phyloP scores from a whole-genome alignment of 2,797 vertebrate species.

The Tapirus indicus region DNA sequence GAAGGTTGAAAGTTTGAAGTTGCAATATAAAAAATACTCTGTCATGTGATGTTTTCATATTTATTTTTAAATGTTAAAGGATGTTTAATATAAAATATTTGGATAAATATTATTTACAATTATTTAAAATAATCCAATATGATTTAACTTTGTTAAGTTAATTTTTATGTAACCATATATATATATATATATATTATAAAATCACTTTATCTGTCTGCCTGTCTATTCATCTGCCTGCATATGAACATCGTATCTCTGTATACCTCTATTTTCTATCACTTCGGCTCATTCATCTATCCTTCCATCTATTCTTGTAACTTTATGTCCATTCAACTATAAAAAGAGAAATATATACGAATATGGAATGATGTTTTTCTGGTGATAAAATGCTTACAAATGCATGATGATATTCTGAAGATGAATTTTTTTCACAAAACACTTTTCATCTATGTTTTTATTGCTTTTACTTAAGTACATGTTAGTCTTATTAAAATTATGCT shows the following conservation, averaged over 20 bases:
- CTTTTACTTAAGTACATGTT: background rate
- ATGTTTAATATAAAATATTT: background rate
- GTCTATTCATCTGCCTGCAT: background rate
- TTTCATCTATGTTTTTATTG: background rate
- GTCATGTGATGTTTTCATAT: background rate
- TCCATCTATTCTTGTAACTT: background rate
- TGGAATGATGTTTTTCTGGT: background rate
- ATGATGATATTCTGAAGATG: background rate
- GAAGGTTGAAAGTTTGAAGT: background rate
- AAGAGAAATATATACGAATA: background rate
- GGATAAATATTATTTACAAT: background rate
- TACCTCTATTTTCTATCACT: background rate
- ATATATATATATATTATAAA: background rate
- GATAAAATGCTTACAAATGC: background rate
- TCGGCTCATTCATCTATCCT: background rate
- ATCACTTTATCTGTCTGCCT: background rate
- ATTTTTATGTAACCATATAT: background rate
- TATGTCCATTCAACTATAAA: background rate
- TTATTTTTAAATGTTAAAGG: background rate
- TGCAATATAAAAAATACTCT: background rate
- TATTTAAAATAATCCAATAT: background rate
- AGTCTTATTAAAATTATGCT: background rate
- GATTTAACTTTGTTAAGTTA: background rate
- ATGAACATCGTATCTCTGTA: background rate
- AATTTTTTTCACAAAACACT: background rate